phyloP scores from a whole-genome alignment of 2,113 vertebrate species.

The Gopherus evgoodei region DNA sequence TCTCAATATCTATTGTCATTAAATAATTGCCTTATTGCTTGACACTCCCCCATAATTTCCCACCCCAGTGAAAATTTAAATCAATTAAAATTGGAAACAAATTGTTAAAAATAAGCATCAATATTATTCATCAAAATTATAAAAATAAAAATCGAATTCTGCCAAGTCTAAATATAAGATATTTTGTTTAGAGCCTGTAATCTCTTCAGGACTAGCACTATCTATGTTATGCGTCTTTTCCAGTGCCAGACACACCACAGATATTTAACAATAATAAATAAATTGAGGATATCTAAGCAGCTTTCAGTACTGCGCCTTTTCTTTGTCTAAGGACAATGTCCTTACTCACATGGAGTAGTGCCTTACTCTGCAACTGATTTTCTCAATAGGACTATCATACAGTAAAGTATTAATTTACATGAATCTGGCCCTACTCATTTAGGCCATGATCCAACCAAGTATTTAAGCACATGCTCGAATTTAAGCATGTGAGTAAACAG shows the following conservation, averaged over 20 bases:
- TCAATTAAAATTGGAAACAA: background rate
- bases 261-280: rapidly evolving
- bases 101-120: background rate
- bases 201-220: background rate
- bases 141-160: background rate
- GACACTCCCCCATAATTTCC: background rate
- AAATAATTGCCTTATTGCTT: background rate
- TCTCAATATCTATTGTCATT: background rate
- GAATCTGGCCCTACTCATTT: constrained; percentile 40
- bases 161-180: background rate
- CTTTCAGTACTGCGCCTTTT: background rate
- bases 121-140: background rate
- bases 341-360: rapidly evolving
- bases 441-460: constrained; percentile 51
- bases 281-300: background rate
- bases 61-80: background rate
- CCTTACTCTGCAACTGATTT: too few species aligned
- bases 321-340: background rate
- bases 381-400: background rate
- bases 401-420: background rate
- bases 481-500: constrained; percentile 71
- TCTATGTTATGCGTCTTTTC: background rate
- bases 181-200: background rate
- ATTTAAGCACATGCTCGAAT: constrained; percentile 70
- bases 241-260: background rate